phyloP scores from a whole-genome alignment of 1,140 invertebrate species.

The Aphis gossypii region DNA sequence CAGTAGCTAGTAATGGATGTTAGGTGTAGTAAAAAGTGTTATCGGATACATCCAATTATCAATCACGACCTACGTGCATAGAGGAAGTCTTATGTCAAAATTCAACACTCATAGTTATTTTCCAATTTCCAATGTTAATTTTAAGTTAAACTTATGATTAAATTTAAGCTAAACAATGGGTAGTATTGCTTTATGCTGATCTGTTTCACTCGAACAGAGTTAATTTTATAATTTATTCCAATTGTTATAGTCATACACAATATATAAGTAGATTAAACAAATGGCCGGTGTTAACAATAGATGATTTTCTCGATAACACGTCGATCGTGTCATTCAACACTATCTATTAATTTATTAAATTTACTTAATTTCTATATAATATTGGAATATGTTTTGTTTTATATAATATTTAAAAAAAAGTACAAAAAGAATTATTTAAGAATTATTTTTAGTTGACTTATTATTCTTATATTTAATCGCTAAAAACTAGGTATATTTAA shows the following conservation, averaged over 20 bases:
- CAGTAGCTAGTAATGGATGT: not conserved
- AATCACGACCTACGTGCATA: not conserved
- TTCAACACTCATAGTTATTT: not conserved
- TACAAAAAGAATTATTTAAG: not conserved
- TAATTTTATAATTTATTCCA: not conserved
- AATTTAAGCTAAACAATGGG: not conserved
- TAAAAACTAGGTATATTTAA: not conserved
- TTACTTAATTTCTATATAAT: not conserved
- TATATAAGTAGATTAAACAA: too few relatives aligned
- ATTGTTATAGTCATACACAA: not conserved
- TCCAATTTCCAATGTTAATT: not conserved
- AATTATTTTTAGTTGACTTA: not conserved
- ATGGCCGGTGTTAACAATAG: not conserved
- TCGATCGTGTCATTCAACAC: not conserved
- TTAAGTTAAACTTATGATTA: too few relatives aligned
- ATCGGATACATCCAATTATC: not conserved
- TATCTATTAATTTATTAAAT: not conserved
- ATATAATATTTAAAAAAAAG: not conserved
- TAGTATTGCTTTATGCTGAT: not conserved
- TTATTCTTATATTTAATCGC: not conserved
- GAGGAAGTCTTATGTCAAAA: not conserved
- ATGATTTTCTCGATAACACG: not conserved
- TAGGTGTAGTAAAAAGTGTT: not conserved
- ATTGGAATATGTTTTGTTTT: not conserved
- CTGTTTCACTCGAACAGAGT: not conserved